Percentiles rank a stretch among this genome's conserved stretches.
Evolutionary conservation across 2,888 invertebrate species (phyloP).

Genomic region (Phyto melanocephala): DNA sequence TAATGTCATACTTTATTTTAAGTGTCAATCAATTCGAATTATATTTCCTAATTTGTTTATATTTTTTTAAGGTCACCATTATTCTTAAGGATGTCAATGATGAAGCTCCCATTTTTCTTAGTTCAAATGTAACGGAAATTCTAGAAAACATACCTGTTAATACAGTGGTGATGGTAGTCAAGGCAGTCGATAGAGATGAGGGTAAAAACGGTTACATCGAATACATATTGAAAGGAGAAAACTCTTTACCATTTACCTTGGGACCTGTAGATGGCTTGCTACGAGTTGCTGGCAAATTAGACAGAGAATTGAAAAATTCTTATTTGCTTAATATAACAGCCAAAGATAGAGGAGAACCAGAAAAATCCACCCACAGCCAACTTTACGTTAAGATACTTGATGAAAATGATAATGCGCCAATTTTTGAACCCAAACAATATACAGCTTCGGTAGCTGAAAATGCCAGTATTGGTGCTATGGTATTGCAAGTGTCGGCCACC

Average conservation of each 20-base stretch:
- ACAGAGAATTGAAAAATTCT: slow-evolving; percentile 88
- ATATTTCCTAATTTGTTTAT: not conserved
- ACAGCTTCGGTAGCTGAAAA: slow-evolving; percentile 95
- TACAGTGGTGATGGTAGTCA: slow-evolving; percentile 92
- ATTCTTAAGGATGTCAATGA: slow-evolving; percentile 95
- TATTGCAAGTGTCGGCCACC: slow-evolving; percentile 92
- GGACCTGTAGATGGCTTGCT: slow-evolving; percentile 93
- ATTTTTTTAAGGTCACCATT: slow-evolving; percentile 87
- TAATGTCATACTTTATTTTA: no score
- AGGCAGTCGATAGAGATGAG: slow-evolving; percentile 93
- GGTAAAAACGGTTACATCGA: slow-evolving; percentile 95
- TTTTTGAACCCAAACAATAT: slow-evolving; percentile 93
- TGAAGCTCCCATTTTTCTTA: slow-evolving; percentile 91
- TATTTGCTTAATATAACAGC: slow-evolving; percentile 90
- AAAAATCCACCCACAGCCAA: slow-evolving; percentile 84
- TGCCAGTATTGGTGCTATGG: slow-evolving; percentile 94
- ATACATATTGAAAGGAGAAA: slow-evolving; percentile 83
- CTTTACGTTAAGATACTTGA: slow-evolving; percentile 88
- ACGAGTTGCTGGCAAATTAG: slow-evolving; percentile 90
- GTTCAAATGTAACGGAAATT: slow-evolving; percentile 88
- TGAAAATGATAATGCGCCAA: slow-evolving; percentile 93
- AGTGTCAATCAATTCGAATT: no score
- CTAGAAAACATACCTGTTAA: slow-evolving; percentile 92
- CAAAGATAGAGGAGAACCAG: slow-evolving; percentile 91
- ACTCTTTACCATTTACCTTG: slow-evolving; percentile 84